Evolutionary conservation across 2,113 vertebrate species (phyloP).

Genomic region (Neogale vison): DNA sequence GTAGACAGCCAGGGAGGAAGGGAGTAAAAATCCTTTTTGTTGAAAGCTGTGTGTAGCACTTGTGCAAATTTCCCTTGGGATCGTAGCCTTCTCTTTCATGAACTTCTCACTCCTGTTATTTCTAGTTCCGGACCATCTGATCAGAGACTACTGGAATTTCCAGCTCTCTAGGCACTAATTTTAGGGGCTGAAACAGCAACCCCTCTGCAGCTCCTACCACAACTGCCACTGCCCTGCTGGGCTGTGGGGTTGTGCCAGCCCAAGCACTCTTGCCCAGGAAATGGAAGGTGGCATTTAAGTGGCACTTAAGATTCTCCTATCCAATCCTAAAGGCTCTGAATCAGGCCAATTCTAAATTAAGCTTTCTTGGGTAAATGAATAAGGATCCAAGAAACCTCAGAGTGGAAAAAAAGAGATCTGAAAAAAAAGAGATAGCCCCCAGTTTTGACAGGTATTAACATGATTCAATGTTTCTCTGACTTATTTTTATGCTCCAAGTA

Average conservation of each 20-base stretch:
- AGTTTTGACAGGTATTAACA: slow-evolving; percentile 29
- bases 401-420: slow-evolving; percentile 41
- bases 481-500: slow-evolving; percentile 33
- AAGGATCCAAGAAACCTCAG: slow-evolving; percentile 69
- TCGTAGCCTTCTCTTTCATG: slow-evolving; percentile 70
- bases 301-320: slow-evolving; percentile 59
- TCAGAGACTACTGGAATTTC: slow-evolving; percentile 75
- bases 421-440: slow-evolving; percentile 22
- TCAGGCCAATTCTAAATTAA: slow-evolving; percentile 78
- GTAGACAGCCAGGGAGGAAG: background rate
- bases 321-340: slow-evolving; percentile 72
- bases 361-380: slow-evolving; percentile 75
- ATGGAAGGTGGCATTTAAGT: slow-evolving; percentile 79
- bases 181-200: slow-evolving; percentile 71
- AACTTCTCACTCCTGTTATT: slow-evolving; percentile 80
- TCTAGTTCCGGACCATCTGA: slow-evolving; percentile 72
- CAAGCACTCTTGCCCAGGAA: slow-evolving; percentile 78
- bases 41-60: background rate
- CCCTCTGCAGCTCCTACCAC: slow-evolving; percentile 60
- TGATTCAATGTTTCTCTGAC: background rate
- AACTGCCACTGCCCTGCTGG: slow-evolving; percentile 59
- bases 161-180: slow-evolving; percentile 78
- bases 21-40: background rate
- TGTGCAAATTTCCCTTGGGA: slow-evolving; percentile 43
- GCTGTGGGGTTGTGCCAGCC: slow-evolving; percentile 68